Evolutionary conservation across 1,140 invertebrate species (phyloP).

Genomic region (Tyrophagus putrescentiae): DNA sequence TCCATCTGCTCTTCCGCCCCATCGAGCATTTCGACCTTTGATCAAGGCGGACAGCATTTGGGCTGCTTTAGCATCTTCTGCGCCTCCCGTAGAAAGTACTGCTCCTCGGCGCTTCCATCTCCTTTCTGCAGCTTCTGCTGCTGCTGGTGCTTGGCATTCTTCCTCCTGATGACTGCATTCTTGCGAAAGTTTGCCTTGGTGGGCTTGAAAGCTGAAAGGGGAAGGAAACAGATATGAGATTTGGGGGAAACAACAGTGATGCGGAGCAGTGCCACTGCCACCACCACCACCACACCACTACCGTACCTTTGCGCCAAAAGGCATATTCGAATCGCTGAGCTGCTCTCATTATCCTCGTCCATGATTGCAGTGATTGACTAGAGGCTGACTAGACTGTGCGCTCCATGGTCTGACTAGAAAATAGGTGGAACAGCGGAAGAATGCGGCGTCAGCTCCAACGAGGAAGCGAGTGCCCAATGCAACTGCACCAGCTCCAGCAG

Average conservation of each 20-base stretch:
- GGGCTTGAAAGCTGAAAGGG: too few species aligned
- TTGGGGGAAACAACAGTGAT: too few species aligned
- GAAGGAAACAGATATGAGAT: too few species aligned
- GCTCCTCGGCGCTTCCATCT: too few species aligned
- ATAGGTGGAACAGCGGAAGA: too few species aligned
- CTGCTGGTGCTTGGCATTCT: slow-evolving; percentile 13
- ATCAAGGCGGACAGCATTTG: slow-evolving; percentile 45
- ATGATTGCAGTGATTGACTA: too few species aligned
- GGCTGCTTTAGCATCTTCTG: slow-evolving; percentile 51
- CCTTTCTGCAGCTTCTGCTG: too few species aligned
- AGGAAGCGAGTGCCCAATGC: too few species aligned
- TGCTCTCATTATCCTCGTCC: background rate
- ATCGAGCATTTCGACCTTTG: slow-evolving; percentile 37
- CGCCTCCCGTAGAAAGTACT: slow-evolving; percentile 50
- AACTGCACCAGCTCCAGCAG: too few species aligned
- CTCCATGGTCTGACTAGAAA: too few species aligned
- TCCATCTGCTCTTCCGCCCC: slow-evolving; percentile 42
- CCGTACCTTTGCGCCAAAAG: slow-evolving; percentile 8
- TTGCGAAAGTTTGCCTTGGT: background rate
- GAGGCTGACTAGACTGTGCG: too few species aligned
- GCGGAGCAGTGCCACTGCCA: background rate
- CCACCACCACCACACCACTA: background rate
- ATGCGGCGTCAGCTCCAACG: too few species aligned
- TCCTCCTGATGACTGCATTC: slow-evolving; percentile 5
- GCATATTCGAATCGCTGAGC: background rate